A percentile compares a stretch with the other conserved stretches of the same genome.
Conservation (phyloP, 2,113 vertebrate genomes). For the Irena cyanogastra region DNA sequence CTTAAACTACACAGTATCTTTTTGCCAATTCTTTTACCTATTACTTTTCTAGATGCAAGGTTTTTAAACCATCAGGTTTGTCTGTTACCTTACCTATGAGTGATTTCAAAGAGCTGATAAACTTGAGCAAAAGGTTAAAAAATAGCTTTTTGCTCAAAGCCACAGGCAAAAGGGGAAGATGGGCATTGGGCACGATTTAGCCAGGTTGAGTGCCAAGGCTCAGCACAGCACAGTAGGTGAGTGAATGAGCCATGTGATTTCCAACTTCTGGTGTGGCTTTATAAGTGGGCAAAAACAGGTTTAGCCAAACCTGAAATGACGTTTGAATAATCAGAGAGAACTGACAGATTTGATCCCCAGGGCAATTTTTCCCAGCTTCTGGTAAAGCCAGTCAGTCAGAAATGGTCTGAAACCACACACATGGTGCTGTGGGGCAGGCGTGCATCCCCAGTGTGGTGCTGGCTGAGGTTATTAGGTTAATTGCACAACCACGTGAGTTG, state of each 20-base stretch:
- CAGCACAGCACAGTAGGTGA: background rate
- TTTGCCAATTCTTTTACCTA: background rate
- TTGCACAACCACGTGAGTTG: background rate
- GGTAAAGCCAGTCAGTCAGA: background rate
- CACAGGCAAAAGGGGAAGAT: background rate
- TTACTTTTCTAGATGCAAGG: background rate
- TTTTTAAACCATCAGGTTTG: background rate
- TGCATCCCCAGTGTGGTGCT: background rate
- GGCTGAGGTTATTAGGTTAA: background rate
- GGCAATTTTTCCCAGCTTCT: fast-evolving
- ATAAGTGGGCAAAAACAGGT: background rate
- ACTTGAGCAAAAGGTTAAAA: background rate
- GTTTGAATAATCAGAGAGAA: background rate
- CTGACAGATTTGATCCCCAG: background rate
- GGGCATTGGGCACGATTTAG: background rate
- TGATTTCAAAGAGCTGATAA: background rate
- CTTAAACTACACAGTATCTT: background rate
- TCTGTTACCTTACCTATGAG: background rate
- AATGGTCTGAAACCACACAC: fast-evolving
- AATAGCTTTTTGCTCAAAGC: background rate
- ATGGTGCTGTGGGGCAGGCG: background rate
- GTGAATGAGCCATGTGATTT: fast-evolving
- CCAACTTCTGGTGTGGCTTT: background rate
- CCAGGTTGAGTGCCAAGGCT: background rate
- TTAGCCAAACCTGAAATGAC: background rate